Evolutionary conservation across 1,140 invertebrate genomes (phyloP).

Genomic region (Vollenhovia emeryi): DNA sequence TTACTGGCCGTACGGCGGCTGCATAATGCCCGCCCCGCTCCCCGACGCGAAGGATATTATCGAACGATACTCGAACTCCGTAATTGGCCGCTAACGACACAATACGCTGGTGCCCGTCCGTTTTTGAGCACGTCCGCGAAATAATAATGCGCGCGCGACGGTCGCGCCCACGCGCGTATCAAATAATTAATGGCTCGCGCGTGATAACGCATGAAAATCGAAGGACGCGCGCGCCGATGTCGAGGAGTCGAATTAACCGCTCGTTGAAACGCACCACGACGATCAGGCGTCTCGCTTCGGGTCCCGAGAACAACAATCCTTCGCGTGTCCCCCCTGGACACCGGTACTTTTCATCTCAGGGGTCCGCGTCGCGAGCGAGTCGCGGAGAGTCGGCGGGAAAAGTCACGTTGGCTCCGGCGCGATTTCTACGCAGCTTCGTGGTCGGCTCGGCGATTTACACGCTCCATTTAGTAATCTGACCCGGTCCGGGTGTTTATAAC

Average conservation of each 20-base stretch:
- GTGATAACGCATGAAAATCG: neutral
- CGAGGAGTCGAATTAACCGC: constrained; percentile 18
- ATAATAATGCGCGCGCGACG: constrained; percentile 7
- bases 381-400: neutral
- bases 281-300: neutral
- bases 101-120: neutral
- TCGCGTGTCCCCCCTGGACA: too few species aligned
- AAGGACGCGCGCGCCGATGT: neutral
- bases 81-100: constrained; percentile 50
- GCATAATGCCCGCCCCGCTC: neutral
- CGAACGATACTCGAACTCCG: constrained; percentile 44
- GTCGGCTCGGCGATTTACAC: neutral
- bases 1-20: neutral
- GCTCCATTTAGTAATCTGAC: constrained; percentile 16
- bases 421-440: neutral
- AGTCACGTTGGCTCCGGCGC: neutral
- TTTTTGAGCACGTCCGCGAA: constrained; percentile 32
- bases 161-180: neutral
- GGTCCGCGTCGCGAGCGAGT: neutral
- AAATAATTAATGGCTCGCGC: constrained; percentile 21
- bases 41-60: constrained; percentile 41
- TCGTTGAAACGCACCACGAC: neutral
- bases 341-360: neutral
- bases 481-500: constrained; percentile 5
- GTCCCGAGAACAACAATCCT: too few species aligned